Conservation (phyloP, 2,797 vertebrate species). For the Denticeps clupeoides region DNA sequence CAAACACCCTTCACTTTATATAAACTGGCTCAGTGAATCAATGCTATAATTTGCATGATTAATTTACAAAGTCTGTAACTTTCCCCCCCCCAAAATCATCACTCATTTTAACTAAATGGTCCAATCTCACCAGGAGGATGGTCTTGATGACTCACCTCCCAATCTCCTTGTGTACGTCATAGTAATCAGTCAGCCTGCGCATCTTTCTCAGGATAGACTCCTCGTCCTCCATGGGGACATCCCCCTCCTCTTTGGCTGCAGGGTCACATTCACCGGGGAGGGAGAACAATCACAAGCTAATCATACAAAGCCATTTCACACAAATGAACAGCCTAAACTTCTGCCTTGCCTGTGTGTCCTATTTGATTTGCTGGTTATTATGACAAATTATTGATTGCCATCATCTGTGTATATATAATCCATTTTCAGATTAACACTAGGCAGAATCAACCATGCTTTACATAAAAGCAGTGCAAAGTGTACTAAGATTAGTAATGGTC, state of each 20-base stretch:
- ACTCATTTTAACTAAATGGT: no score
- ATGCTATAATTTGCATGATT: no score
- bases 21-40: no score
- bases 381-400: neutral
- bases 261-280: neutral
- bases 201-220: constrained; percentile 60
- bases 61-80: no score
- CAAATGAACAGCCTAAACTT: neutral
- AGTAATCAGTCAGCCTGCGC: constrained; percentile 80
- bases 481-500: no score
- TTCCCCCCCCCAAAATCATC: no score
- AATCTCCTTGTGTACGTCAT: constrained; percentile 87
- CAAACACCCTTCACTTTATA: no score
- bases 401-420: neutral
- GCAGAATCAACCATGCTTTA: no score
- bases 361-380: neutral
- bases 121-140: no score
- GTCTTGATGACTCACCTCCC: constrained; percentile 66
- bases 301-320: neutral
- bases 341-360: neutral
- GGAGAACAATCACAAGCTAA: neutral
- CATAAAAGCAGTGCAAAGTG: no score
- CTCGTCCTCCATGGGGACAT: constrained; percentile 70
- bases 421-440: neutral
- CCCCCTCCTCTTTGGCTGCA: constrained; percentile 48